phyloP scores from a whole-genome alignment of 1,140 invertebrate genomes.

The Ceratosolen solmsi region DNA sequence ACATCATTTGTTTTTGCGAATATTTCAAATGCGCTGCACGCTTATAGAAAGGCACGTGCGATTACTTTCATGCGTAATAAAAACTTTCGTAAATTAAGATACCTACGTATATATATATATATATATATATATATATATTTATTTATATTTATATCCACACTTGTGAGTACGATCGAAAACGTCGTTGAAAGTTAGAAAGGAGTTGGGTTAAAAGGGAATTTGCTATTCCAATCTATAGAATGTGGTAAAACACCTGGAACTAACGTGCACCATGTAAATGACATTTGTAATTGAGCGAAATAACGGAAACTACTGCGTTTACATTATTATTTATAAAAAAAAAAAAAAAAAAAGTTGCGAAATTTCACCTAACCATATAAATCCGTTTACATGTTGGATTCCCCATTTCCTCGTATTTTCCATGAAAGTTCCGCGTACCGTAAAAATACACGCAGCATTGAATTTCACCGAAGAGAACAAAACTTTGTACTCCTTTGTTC shows the following conservation, averaged over 20 bases:
- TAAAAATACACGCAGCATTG: constrained; percentile 25
- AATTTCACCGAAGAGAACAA: constrained; percentile 30
- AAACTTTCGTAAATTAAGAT: constrained; percentile 7
- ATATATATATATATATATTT: too few species aligned
- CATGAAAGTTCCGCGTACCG: constrained; percentile 9
- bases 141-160: too few species aligned
- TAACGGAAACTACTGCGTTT: background rate
- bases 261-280: background rate
- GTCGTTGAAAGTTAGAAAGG: constrained; percentile 31
- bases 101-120: background rate
- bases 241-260: background rate
- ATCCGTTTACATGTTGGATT: constrained; percentile 2
- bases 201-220: constrained; percentile 11
- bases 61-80: background rate
- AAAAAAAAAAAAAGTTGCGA: constrained; percentile 15
- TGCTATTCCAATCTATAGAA: background rate
- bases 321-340: constrained; percentile 20
- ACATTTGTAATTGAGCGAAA: constrained; percentile 8
- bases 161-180: background rate
- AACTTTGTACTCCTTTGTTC: constrained; percentile 10
- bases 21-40: background rate
- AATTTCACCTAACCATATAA: constrained; percentile 36
- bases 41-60: background rate
- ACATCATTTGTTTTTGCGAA: background rate
- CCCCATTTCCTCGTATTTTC: background rate